Evolutionary conservation across 2,113 vertebrate genomes (phyloP), one percentile per base, ranked within the genome.

Genomic region (Spilogale gracilis): DNA sequence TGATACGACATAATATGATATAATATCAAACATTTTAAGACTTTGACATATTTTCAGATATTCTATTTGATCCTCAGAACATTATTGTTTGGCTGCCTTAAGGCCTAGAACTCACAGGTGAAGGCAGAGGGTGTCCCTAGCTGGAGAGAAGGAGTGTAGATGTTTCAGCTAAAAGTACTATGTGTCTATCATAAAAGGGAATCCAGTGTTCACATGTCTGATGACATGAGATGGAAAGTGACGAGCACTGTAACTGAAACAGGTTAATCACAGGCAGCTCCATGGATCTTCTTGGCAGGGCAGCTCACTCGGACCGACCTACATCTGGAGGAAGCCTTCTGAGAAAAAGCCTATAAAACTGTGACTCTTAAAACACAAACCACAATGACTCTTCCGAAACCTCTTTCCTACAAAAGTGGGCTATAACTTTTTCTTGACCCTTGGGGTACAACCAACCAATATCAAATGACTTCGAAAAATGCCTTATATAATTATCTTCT

Each of bases 391-490:
- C 8, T 92, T 80, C 32, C 45, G 43, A 94, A 97, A 96, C 2
- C 58, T 93, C 32, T 80, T 84, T 79, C 60, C 23, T 79, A n/a
- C 56, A 95, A 96, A 85, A 95, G 21, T 16, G 67, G 58, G 63
- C 65, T 91, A 16, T 95, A 96, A 98, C 43, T 89, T 96, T 93
- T 93, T 89, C 56, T 78, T 91, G 88, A 94, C 25, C 93, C 14
- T 27, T 86, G 38, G 38, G 20, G 90, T 27, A 89, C 61, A 92
- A 96, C 32, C 13, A 95, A 82, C 23, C 89, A 82, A 65, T 69
- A 54, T 83, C 65, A 73, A 82, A 11, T 80, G 38, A 78, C 61
- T 94, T 96, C 60, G 93, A 93, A 94, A 97, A 92, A 95, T 43
- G n/a, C 38, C 48, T 97, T 92, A 94, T 89, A 69, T 86, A 95